Conservation (phyloP, 2,888 invertebrate genomes). For the Calameuta filiformis region DNA sequence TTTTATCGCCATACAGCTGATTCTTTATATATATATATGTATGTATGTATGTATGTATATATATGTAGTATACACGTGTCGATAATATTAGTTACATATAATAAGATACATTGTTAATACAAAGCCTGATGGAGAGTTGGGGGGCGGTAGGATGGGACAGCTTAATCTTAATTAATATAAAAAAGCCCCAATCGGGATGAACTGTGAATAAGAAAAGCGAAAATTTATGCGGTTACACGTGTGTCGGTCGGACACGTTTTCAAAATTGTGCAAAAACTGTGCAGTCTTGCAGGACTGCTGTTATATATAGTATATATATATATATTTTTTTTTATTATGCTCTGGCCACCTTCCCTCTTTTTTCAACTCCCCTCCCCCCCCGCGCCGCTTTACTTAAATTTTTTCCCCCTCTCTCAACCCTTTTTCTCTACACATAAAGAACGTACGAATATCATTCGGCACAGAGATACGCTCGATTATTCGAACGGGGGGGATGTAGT, state of each 20-base stretch:
- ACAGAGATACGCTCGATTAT: not conserved
- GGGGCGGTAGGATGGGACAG: not conserved
- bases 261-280: not conserved
- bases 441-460: not conserved
- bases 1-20: slow-evolving; percentile 19
- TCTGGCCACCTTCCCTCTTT: not conserved
- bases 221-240: not conserved
- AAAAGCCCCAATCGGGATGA: not conserved
- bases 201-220: not conserved
- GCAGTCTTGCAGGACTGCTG: not conserved
- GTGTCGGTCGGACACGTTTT: not conserved
- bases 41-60: not conserved
- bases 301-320: not conserved
- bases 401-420: not conserved
- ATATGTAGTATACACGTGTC: not conserved
- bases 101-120: not conserved
- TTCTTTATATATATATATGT: slow-evolving; percentile 8
- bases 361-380: not conserved
- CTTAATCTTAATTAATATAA: not conserved
- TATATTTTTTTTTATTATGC: not conserved
- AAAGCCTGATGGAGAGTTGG: not conserved
- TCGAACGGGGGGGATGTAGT: not conserved
- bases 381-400: no score
- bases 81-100: not conserved
- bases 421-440: not conserved